phyloP scores from a whole-genome alignment of 2,888 invertebrate genomes.

The Volucella inflata region DNA sequence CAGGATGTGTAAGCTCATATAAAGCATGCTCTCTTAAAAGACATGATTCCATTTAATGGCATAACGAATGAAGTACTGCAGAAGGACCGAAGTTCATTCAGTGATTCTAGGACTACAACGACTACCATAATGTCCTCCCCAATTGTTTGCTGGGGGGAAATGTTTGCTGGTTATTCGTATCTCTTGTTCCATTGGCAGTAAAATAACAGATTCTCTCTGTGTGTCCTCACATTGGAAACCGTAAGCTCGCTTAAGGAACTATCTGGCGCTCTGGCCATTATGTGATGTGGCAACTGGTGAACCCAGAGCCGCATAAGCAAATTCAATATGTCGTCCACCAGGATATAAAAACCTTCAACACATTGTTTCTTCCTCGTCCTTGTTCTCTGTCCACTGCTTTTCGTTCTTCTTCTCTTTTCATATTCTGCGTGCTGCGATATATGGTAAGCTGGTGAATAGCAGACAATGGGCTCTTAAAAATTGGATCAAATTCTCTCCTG shows the following conservation, averaged over 20 bases:
- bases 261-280: neutral
- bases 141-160: neutral
- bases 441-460: neutral
- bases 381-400: too few relatives aligned
- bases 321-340: constrained; percentile 41
- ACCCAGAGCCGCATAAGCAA: neutral
- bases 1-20: constrained; percentile 19
- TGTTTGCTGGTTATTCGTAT: constrained; percentile 36
- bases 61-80: constrained; percentile 53
- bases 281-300: constrained; percentile 13
- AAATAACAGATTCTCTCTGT: constrained; percentile 15
- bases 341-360: constrained; percentile 34
- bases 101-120: neutral
- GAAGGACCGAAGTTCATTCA: constrained; percentile 6
- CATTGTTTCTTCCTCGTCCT: neutral
- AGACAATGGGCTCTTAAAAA: constrained; percentile 24
- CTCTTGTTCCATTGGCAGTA: constrained; percentile 36
- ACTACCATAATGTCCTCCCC: too few relatives aligned
- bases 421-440: neutral
- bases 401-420: too few relatives aligned
- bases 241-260: neutral
- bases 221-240: neutral
- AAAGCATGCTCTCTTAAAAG: constrained; percentile 42
- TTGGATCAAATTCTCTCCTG: constrained; percentile 8
- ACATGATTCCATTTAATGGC: constrained; percentile 55